Evolutionary conservation across 2,888 invertebrate genomes (phyloP).

Genomic region (Ophion costatus): DNA sequence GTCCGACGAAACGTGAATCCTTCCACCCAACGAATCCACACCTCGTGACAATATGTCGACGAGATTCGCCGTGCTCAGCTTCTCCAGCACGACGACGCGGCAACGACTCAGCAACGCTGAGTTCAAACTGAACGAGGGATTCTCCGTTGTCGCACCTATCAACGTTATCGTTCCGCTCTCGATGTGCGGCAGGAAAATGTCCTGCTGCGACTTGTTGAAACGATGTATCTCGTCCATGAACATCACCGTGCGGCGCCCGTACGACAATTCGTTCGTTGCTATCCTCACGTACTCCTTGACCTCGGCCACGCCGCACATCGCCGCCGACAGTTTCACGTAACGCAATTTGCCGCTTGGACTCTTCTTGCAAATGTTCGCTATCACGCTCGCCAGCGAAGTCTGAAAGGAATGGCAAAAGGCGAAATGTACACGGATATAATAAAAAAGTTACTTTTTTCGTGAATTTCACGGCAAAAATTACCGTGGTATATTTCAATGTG

Average conservation of each 20-base stretch:
- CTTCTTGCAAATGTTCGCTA: slow-evolving; percentile 88
- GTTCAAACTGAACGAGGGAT: slow-evolving; percentile 94
- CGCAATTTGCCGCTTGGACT: slow-evolving; percentile 84
- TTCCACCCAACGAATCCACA: slow-evolving; percentile 81
- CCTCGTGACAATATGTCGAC: slow-evolving; percentile 87
- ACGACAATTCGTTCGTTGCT: slow-evolving; percentile 90
- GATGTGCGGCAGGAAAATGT: slow-evolving; percentile 91
- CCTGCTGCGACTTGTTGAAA: slow-evolving; percentile 94
- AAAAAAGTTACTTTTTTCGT: too few relatives aligned
- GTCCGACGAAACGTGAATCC: slow-evolving; percentile 57
- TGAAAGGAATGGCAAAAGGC: too few relatives aligned
- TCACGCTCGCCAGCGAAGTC: slow-evolving; percentile 91
- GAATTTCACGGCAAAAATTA: too few relatives aligned
- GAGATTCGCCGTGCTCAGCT: slow-evolving; percentile 87
- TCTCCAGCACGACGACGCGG: slow-evolving; percentile 90
- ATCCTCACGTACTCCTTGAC: slow-evolving; percentile 90
- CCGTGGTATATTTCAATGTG: too few relatives aligned
- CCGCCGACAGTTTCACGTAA: slow-evolving; percentile 91
- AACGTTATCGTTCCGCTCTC: slow-evolving; percentile 91
- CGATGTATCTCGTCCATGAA: slow-evolving; percentile 96
- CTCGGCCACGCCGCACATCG: slow-evolving; percentile 90
- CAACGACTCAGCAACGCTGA: slow-evolving; percentile 92
- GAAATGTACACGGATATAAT: too few relatives aligned
- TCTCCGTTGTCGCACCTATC: slow-evolving; percentile 94
- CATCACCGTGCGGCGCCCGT: slow-evolving; percentile 89